phyloP scores from a whole-genome alignment of 2,888 invertebrate species.

The Erebia ligea region DNA sequence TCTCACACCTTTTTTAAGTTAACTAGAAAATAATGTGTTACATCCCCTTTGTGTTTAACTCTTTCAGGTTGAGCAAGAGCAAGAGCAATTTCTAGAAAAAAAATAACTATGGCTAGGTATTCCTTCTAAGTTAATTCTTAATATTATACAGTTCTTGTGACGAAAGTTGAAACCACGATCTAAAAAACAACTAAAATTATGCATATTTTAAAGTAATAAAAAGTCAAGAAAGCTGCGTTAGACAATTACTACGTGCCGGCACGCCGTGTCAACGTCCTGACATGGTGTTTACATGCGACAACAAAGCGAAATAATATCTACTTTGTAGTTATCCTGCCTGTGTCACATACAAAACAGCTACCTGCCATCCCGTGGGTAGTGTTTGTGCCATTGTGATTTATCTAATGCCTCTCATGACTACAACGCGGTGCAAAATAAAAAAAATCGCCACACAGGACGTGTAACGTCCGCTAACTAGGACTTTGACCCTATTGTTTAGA shows the following conservation, averaged over 20 bases:
- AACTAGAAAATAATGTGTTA: too few species aligned
- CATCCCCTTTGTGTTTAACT: too few species aligned
- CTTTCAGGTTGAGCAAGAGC: too few species aligned
- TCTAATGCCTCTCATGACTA: neutral
- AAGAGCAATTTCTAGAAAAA: too few species aligned
- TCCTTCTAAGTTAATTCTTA: too few species aligned
- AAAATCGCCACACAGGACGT: neutral
- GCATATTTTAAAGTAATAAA: slow-evolving; percentile 17
- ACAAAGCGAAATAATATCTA: slow-evolving; percentile 42
- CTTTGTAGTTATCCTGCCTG: slow-evolving; percentile 36
- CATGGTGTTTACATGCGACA: slow-evolving; percentile 42
- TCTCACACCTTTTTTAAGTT: too few species aligned
- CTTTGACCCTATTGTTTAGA: neutral
- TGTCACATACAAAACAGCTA: slow-evolving; percentile 42
- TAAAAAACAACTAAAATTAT: neutral
- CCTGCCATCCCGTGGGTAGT: slow-evolving; percentile 15
- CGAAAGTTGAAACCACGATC: too few species aligned
- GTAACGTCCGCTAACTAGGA: neutral
- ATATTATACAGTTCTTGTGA: too few species aligned
- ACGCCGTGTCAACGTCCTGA: slow-evolving; percentile 63
- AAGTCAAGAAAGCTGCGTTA: slow-evolving; percentile 11
- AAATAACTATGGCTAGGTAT: too few species aligned
- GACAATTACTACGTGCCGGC: slow-evolving; percentile 54
- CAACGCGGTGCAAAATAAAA: neutral
- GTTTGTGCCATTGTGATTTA: slow-evolving; percentile 25